phyloP scores from a whole-genome alignment of 2,888 invertebrate species.

The Endomychus coccineus region DNA sequence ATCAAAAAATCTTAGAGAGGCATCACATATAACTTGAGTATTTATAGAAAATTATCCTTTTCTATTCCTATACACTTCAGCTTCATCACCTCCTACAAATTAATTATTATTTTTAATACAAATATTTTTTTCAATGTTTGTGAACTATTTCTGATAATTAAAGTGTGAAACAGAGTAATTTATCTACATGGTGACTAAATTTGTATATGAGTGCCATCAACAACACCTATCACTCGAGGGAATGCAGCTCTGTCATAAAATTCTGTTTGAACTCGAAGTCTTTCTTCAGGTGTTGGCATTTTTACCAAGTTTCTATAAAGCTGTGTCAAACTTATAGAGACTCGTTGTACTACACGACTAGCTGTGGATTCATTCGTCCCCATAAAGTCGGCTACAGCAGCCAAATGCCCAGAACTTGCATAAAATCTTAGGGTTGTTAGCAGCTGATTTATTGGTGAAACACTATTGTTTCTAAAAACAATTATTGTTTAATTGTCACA shows the following conservation, averaged over 20 bases:
- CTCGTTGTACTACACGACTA: slow-evolving; percentile 3
- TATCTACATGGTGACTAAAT: slow-evolving; percentile 12
- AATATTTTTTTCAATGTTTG: no score
- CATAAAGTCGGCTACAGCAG: slow-evolving; percentile 6
- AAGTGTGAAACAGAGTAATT: no score
- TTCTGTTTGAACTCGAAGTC: background rate
- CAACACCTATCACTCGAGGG: slow-evolving; percentile 8
- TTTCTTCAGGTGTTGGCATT: slow-evolving; percentile 6
- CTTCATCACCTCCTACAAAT: no score
- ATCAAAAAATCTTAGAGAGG: no score
- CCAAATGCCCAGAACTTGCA: slow-evolving; percentile 6
- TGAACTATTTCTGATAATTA: no score
- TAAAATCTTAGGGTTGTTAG: no score
- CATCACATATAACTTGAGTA: no score
- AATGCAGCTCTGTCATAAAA: slow-evolving; percentile 9
- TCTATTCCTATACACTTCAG: no score
- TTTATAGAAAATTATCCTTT: no score
- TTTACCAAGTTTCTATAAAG: no score
- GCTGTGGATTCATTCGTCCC: slow-evolving; percentile 8
- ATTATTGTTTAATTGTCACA: background rate
- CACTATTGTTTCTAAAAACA: slow-evolving; percentile 11
- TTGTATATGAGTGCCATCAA: slow-evolving; percentile 9
- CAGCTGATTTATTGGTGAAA: slow-evolving; percentile 9
- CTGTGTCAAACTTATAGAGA: slow-evolving; percentile 2
- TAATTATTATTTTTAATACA: no score